Conservation (phyloP, 2,888 invertebrate species). For the Stenolophus ochropezus region DNA sequence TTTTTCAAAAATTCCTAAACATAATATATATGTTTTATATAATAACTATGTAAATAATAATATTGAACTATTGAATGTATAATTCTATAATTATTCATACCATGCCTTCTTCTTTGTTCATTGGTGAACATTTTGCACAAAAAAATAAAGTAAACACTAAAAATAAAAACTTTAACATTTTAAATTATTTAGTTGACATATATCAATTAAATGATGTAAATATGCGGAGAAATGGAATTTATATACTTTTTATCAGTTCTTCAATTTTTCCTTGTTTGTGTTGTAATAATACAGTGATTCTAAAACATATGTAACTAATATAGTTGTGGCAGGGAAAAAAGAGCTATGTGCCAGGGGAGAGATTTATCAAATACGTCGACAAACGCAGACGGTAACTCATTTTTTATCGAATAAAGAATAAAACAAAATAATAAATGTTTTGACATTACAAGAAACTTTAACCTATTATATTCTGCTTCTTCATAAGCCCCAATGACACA, state of each 20-base stretch:
- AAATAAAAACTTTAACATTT: slow-evolving; percentile 4
- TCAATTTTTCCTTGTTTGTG: background rate
- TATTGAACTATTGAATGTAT: no score
- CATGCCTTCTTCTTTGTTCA: slow-evolving; percentile 9
- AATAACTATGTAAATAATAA: background rate
- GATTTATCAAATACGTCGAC: no score
- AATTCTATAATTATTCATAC: no score
- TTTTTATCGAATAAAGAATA: no score
- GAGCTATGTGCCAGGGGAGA: no score
- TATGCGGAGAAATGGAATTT: background rate
- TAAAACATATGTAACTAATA: background rate
- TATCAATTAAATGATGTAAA: background rate
- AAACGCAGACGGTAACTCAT: no score
- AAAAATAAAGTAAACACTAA: background rate
- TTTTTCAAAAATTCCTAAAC: slow-evolving; percentile 3
- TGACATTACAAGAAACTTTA: no score
- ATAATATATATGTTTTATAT: background rate
- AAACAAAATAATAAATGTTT: no score
- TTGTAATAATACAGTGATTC: background rate
- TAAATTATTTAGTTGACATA: background rate
- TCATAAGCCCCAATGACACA: no score
- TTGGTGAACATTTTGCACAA: slow-evolving; percentile 4
- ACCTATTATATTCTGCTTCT: no score
- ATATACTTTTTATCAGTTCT: background rate
- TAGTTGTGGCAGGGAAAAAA: background rate